Evolutionary conservation across 2,888 invertebrate species (phyloP).

Genomic region (Nomada ferruginata): DNA sequence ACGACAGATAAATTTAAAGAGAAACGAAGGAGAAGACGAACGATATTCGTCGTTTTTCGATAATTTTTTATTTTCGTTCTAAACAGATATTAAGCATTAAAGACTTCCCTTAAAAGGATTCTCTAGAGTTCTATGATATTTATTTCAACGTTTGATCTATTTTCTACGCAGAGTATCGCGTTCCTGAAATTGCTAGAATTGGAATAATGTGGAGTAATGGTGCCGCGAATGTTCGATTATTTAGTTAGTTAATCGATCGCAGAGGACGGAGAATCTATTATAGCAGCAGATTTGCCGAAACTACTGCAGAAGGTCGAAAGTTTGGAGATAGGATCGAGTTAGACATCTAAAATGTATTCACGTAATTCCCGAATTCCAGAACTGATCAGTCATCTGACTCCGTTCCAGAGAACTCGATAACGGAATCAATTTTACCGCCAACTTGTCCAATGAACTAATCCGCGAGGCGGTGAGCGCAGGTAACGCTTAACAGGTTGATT

Average conservation of each 20-base stretch:
- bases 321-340: not conserved
- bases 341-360: not conserved
- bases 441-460: constrained; percentile 1
- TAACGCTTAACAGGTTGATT: constrained; percentile 49
- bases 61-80: too few species aligned
- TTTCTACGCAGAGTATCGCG: not conserved
- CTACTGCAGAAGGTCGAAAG: not conserved
- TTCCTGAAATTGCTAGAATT: not conserved
- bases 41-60: too few species aligned
- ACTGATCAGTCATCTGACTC: constrained; percentile 5
- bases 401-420: not conserved
- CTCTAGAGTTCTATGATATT: too few species aligned
- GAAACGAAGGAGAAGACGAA: not conserved
- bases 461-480: not conserved
- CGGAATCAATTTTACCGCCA: constrained; percentile 21
- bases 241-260: constrained; percentile 13
- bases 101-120: too few species aligned
- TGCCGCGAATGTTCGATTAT: not conserved
- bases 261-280: constrained; percentile 16
- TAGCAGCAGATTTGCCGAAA: not conserved
- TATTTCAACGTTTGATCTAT: not conserved
- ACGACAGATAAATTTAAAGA: not conserved
- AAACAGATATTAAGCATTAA: too few species aligned
- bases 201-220: not conserved
- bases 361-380: constrained; percentile 23